These are phyloP conservation scores for Diplogasteroides magnus DNA, from an alignment of 1,140 invertebrate genomes.

Conservation along the genomic window DNA sequence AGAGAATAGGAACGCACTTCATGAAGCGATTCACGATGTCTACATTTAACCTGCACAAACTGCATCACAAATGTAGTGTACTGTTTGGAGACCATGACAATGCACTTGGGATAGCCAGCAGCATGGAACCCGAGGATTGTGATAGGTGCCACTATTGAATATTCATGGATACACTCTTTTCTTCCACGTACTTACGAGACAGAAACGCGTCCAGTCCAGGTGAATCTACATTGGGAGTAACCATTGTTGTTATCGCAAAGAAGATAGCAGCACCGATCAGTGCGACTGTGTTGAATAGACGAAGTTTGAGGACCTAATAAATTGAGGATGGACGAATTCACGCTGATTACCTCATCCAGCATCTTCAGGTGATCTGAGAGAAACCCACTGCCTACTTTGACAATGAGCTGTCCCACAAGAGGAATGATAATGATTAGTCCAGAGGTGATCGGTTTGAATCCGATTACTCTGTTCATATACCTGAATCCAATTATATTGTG, in stretches of 20 bases:
- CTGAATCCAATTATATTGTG: neutral
- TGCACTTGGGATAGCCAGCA: conserved; percentile 33
- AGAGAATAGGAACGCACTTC: neutral
- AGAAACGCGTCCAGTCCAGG: neutral
- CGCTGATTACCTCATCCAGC: conserved; percentile 30
- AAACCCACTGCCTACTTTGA: conserved; percentile 35
- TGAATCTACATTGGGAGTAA: conserved; percentile 12
- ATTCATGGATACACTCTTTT: too few species aligned
- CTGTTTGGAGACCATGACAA: conserved; percentile 30
- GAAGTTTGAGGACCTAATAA: neutral
- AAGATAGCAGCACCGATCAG: conserved; percentile 35
- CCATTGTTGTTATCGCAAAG: conserved; percentile 22
- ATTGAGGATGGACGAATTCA: conserved; percentile 1
- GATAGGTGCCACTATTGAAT: conserved; percentile 24
- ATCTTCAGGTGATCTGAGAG: conserved; percentile 28
- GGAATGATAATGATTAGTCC: conserved; percentile 31
- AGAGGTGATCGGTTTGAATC: conserved; percentile 15
- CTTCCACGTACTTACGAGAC: neutral
- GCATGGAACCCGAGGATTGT: conserved; percentile 36
- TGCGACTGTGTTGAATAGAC: conserved; percentile 37
- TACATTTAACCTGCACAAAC: conserved; percentile 24
- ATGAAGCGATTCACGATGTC: neutral
- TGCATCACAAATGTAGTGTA: conserved; percentile 36
- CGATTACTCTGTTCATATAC: conserved; percentile 27
- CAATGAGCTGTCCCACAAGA: conserved; percentile 19